These are phyloP conservation scores for Champsocephalus gunnari DNA, from an alignment of 2,797 vertebrate species.

Conservation along the genomic window DNA sequence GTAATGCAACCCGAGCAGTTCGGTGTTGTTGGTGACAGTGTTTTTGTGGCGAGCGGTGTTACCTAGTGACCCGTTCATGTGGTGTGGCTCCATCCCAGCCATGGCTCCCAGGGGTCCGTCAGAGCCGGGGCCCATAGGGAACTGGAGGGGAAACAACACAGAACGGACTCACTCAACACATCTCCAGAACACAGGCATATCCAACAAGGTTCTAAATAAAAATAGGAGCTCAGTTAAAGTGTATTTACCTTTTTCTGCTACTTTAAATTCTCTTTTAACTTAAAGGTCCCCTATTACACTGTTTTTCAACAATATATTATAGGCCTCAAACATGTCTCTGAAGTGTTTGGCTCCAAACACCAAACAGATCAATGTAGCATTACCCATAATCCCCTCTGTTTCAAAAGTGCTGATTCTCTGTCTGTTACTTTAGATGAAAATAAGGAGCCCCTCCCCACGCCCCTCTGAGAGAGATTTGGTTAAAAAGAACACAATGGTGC, in stretches of 20 bases:
- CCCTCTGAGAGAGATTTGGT: too few species aligned
- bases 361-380: too few species aligned
- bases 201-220: background rate
- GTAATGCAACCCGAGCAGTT: conserved; percentile 12
- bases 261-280: conserved; percentile 1
- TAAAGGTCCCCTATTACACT: background rate
- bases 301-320: too few species aligned
- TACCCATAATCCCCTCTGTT: too few species aligned
- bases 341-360: too few species aligned
- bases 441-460: too few species aligned
- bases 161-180: conserved; percentile 33
- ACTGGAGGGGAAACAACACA: conserved; percentile 79
- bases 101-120: conserved; percentile 98
- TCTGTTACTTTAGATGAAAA: too few species aligned
- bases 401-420: too few species aligned
- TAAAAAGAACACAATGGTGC: too few species aligned
- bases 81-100: conserved; percentile 99
- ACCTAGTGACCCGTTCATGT: conserved; percentile 99
- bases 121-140: conserved; percentile 97
- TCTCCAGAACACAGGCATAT: background rate
- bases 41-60: conserved; percentile 58
- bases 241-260: background rate
- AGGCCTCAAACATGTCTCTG: too few species aligned
- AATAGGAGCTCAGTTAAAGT: background rate
- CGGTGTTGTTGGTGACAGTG: conserved; percentile 10